Base-by-base conservation (phyloP, 2,113 vertebrate species). In the Trematomus loennbergii region DNA sequence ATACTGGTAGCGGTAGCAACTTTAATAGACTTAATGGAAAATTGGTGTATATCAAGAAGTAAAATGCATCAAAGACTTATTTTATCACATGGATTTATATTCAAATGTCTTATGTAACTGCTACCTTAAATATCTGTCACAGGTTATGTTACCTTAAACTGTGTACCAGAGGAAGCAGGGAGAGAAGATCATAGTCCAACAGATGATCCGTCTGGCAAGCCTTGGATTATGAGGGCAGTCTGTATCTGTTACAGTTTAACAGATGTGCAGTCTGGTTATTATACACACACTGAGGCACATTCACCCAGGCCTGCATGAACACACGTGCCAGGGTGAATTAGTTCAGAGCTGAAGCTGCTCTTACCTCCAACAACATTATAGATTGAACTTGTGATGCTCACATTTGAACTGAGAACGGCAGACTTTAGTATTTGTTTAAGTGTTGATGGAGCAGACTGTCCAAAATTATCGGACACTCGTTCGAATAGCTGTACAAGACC, bases 181-280 rank as follows among this genome's bases (percentile, higher is more conserved):
- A 55, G 33, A 78, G 46, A 64, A 60, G 84, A 88, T 77, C 78
- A 85, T 63, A 72, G 76, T 83, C 76, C 57, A 83, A 25, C 66
- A 65, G 66, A 82, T 62, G 72, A 81, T 72, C 63, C 69, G 33
- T 54, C 81, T 73, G 55, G 86, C 69, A 25, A 62, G n/a, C 11
- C 58, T 49, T 12, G 60, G 67, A 64, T 79, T 78, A 49, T 76
- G 78, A 86, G 82, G 71, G 71, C 70, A 82, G 82, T 81, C 72
- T 79, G 82, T 80, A 63, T 90, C 83, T 84, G 83, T 87, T 84
- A 83, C 60, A 76, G 82, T 79, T 84, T 89, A 90, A 81, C 81
- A 88, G 68, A 89, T 73, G 58, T 57, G 64, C 65, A 36, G 64
- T 79, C 75, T 82, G 86, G 55, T 84, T 76, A 54, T 43, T 61